Evolutionary conservation across 1,140 invertebrate species (phyloP).

Genomic region (Spodoptera litura): DNA sequence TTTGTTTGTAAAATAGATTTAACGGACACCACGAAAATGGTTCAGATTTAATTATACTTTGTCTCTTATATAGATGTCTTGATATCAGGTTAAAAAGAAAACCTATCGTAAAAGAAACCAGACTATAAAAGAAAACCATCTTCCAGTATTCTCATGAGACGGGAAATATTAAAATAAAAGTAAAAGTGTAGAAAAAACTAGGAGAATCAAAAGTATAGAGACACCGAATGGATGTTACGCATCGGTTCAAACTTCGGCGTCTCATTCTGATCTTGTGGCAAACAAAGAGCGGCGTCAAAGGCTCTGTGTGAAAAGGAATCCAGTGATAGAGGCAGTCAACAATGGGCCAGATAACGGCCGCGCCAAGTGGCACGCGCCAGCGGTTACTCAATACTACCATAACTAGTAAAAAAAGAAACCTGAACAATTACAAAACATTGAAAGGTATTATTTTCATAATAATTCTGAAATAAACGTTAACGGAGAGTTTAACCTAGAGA

Average conservation of each 20-base stretch:
- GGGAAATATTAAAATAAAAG: slow-evolving; percentile 46
- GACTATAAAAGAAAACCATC: slow-evolving; percentile 30
- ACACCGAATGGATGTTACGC: slow-evolving; percentile 59
- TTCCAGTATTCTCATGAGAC: slow-evolving; percentile 22
- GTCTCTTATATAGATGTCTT: too few species aligned
- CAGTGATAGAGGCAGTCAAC: slow-evolving; percentile 84
- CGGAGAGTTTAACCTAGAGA: too few species aligned
- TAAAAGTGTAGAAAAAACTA: slow-evolving; percentile 30
- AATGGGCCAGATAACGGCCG: slow-evolving; percentile 76
- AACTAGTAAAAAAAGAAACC: background rate
- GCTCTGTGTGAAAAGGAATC: slow-evolving; percentile 83
- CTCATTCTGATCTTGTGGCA: slow-evolving; percentile 81
- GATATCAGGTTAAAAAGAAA: background rate
- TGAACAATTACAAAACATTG: too few species aligned
- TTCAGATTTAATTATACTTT: background rate
- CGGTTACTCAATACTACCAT: slow-evolving; percentile 7
- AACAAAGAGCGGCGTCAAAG: slow-evolving; percentile 83
- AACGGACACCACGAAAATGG: too few species aligned
- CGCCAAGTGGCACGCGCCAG: slow-evolving; percentile 51
- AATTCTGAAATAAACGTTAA: too few species aligned
- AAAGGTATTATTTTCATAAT: too few species aligned
- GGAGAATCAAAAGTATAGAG: slow-evolving; percentile 48
- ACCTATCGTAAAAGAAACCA: background rate
- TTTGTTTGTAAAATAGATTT: slow-evolving; percentile 7
- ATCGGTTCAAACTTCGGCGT: slow-evolving; percentile 67